These are phyloP conservation scores for Todiramphus chloris DNA, from an alignment of 2,113 vertebrate genomes.

Conservation along the genomic window DNA sequence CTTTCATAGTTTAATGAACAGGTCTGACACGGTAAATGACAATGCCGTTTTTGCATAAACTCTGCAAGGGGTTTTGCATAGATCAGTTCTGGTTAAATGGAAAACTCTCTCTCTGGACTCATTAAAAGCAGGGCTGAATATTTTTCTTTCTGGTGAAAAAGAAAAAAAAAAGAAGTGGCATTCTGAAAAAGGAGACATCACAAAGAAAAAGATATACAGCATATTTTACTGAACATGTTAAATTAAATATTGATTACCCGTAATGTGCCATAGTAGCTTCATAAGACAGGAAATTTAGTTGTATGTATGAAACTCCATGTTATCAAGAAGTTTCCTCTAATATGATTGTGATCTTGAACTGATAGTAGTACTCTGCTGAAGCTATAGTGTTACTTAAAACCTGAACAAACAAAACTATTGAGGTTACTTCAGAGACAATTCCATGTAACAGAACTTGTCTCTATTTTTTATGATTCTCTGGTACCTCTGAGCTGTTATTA, in stretches of 20 bases:
- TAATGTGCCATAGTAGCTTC: not conserved
- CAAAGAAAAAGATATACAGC: not conserved
- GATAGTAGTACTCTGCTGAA: not conserved
- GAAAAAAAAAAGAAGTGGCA: not conserved
- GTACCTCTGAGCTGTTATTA: not conserved
- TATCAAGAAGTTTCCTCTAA: not conserved
- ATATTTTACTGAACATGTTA: not conserved
- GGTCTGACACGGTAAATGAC: not conserved
- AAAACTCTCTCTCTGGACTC: not conserved
- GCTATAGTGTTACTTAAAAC: not conserved
- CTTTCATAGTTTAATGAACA: not conserved
- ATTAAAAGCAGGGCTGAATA: not conserved
- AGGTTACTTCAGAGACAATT: not conserved
- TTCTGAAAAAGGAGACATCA: not conserved
- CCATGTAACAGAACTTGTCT: not conserved
- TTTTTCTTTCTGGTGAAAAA: not conserved
- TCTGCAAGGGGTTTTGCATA: not conserved
- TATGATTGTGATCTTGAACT: not conserved
- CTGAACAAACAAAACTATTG: not conserved
- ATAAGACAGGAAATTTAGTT: not conserved
- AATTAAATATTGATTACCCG: constrained; percentile 4
- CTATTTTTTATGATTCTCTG: not conserved
- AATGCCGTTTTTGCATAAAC: not conserved
- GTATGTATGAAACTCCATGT: not conserved
- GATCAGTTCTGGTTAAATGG: not conserved